These are phyloP conservation scores for Linyphia triangularis DNA, from an alignment of 2,888 invertebrate genomes.

Conservation along the genomic window DNA sequence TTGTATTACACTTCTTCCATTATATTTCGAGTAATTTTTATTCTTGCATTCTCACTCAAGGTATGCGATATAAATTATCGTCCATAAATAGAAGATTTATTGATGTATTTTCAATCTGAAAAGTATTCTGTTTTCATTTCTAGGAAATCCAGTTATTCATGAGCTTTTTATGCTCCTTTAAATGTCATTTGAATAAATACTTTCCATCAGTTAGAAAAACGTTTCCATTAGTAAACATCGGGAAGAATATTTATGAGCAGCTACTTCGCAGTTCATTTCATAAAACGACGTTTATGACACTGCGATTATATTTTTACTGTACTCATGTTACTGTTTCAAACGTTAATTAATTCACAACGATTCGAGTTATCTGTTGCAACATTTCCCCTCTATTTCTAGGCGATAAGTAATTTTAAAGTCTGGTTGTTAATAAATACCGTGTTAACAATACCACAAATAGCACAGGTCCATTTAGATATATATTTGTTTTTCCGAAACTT, in stretches of 20 bases:
- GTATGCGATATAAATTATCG: neutral
- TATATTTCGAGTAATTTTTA: no score
- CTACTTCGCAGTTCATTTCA: neutral
- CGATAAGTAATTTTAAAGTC: no score
- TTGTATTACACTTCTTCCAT: no score
- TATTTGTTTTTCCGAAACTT: no score
- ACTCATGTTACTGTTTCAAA: no score
- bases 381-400: no score
- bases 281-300: neutral
- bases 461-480: no score
- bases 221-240: neutral
- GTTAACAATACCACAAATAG: no score
- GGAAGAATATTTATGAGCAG: neutral
- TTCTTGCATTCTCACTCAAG: neutral
- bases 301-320: no score
- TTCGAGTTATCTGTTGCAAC: no score
- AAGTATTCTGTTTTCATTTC: neutral
- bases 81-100: neutral
- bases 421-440: no score
- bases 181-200: neutral
- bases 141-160: neutral
- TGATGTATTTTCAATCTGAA: neutral
- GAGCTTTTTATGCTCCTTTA: neutral
- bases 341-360: no score
- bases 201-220: neutral